phyloP scores from a whole-genome alignment of 2,888 invertebrate genomes.

The Erebia palarica region DNA sequence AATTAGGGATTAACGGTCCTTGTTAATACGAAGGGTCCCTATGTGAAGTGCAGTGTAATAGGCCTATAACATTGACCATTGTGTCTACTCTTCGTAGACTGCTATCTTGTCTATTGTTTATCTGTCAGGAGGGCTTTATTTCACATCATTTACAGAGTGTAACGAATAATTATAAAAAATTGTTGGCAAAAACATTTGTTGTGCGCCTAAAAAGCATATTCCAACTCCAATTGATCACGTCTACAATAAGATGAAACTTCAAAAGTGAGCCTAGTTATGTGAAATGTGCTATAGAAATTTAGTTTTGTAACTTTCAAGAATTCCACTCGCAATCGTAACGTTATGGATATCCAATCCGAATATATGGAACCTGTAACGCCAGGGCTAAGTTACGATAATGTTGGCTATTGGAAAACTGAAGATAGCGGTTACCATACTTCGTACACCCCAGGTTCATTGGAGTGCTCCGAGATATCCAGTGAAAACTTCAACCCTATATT shows the following conservation, averaged over 20 bases:
- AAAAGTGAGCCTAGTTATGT: constrained; percentile 3
- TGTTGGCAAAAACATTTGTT: not conserved
- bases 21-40: no score
- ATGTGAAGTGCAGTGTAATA: no score
- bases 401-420: constrained; percentile 63
- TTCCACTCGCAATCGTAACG: constrained; percentile 13
- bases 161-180: constrained; percentile 37
- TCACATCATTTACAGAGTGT: constrained; percentile 34
- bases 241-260: constrained; percentile 22
- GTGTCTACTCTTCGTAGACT: no score
- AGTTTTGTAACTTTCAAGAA: constrained; percentile 14
- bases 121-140: constrained; percentile 22
- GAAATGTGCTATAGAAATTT: constrained; percentile 10
- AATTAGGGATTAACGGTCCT: no score
- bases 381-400: constrained; percentile 54
- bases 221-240: not conserved
- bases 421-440: constrained; percentile 77
- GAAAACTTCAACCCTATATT: constrained; percentile 55
- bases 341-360: constrained; percentile 66
- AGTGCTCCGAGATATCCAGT: constrained; percentile 59
- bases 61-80: no score
- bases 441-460: constrained; percentile 67
- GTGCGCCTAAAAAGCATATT: not conserved
- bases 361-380: constrained; percentile 59
- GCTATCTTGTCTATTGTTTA: not conserved